phyloP scores from a whole-genome alignment of 1,140 invertebrate genomes.

The Belonocnema kinseyi region DNA sequence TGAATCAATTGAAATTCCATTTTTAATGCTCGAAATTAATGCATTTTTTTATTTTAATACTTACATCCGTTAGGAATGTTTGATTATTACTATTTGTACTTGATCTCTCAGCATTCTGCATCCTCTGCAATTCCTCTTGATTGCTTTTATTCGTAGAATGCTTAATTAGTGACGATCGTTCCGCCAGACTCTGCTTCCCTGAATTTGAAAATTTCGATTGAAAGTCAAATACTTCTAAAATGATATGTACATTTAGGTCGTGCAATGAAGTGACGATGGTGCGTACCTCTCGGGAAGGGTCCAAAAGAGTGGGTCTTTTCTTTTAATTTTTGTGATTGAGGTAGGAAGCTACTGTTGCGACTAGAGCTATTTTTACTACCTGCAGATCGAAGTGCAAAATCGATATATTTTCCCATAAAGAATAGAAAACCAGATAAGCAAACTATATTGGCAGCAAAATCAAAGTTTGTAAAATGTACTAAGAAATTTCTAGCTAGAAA shows the following conservation, averaged over 20 bases:
- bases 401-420: background rate
- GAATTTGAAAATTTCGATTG: background rate
- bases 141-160: constrained; percentile 82
- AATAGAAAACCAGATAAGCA: constrained; percentile 2
- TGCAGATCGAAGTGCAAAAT: constrained; percentile 48
- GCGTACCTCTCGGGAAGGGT: constrained; percentile 82
- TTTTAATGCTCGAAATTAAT: background rate
- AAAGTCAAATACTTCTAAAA: background rate
- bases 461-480: background rate
- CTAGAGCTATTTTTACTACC: constrained; percentile 73
- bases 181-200: constrained; percentile 84
- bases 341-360: constrained; percentile 59
- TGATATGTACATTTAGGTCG: background rate
- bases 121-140: constrained; percentile 81
- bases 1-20: background rate
- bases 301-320: constrained; percentile 82
- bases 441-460: background rate
- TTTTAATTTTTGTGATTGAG: constrained; percentile 73
- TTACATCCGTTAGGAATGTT: constrained; percentile 89
- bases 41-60: constrained; percentile 50
- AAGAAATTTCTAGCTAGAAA: background rate
- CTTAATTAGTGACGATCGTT: constrained; percentile 92
- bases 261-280: constrained; percentile 28
- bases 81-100: constrained; percentile 91
- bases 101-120: constrained; percentile 81